phyloP scores from a whole-genome alignment of 2,113 vertebrate genomes.

The Hydrochoerus hydrochaeris region DNA sequence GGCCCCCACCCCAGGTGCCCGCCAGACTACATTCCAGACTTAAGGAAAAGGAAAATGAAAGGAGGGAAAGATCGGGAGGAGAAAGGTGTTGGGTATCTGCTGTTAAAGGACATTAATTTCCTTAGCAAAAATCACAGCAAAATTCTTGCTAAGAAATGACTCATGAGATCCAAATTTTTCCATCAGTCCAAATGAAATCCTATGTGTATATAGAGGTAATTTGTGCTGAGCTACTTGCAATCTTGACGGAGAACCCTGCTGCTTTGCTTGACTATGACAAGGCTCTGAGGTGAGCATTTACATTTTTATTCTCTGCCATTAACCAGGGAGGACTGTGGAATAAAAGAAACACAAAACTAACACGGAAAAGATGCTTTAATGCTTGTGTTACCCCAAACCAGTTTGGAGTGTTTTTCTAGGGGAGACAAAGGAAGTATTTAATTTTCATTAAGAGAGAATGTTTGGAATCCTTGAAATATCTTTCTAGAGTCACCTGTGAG shows the following conservation, averaged over 20 bases:
- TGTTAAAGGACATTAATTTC: not conserved
- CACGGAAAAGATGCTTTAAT: not conserved
- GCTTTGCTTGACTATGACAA: not conserved
- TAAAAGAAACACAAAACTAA: not conserved
- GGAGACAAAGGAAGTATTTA: not conserved
- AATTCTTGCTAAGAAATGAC: conserved; percentile 17
- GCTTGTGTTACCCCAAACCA: not conserved
- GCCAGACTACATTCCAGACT: not conserved
- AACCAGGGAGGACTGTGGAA: not conserved
- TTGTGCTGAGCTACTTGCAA: not conserved
- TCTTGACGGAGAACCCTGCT: not conserved
- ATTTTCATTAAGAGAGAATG: not conserved
- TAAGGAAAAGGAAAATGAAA: not conserved
- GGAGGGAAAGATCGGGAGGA: not conserved
- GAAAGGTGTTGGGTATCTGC: fast-evolving
- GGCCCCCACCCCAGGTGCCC: not conserved
- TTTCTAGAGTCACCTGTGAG: not conserved
- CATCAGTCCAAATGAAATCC: fast-evolving
- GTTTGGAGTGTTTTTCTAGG: not conserved
- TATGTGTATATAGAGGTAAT: not conserved
- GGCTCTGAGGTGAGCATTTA: not conserved
- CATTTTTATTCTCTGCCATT: not conserved
- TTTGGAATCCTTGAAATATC: not conserved
- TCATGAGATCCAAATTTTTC: not conserved
- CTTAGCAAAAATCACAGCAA: not conserved